Conservation (phyloP, 2,113 vertebrate species). For the Toxostoma redivivum region DNA sequence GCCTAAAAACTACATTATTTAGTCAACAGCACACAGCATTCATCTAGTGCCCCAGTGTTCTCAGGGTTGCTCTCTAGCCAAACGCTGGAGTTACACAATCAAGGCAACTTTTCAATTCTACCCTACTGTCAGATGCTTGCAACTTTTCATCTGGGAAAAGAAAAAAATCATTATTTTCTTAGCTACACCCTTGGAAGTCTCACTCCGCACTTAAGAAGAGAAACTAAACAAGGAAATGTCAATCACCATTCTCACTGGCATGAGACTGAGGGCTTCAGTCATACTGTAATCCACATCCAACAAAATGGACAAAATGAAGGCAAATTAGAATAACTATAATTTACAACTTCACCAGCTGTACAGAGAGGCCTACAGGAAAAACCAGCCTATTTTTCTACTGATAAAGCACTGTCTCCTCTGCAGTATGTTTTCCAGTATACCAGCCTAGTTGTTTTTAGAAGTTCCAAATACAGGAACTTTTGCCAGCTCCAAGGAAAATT, state of each 20-base stretch:
- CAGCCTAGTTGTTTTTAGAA: background rate
- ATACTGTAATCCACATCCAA: background rate
- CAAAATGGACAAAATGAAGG: background rate
- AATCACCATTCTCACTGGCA: background rate
- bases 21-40: conserved; percentile 1
- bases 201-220: background rate
- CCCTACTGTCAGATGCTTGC: background rate
- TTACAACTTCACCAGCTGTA: background rate
- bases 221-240: background rate
- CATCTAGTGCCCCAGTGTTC: conserved; percentile 54
- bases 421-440: background rate
- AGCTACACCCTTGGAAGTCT: conserved; percentile 14
- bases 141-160: background rate
- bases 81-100: conserved; percentile 56
- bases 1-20: conserved; percentile 33
- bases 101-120: conserved; percentile 39
- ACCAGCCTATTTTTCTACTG: background rate
- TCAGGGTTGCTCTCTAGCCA: conserved; percentile 44
- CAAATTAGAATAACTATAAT: background rate
- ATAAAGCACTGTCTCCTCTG: background rate
- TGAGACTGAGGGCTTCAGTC: background rate
- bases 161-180: background rate
- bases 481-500: conserved; percentile 18
- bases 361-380: background rate
- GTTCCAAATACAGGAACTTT: background rate